These are phyloP conservation scores for Agrilus cyanescens DNA, from an alignment of 2,888 invertebrate genomes.

Conservation along the genomic window DNA sequence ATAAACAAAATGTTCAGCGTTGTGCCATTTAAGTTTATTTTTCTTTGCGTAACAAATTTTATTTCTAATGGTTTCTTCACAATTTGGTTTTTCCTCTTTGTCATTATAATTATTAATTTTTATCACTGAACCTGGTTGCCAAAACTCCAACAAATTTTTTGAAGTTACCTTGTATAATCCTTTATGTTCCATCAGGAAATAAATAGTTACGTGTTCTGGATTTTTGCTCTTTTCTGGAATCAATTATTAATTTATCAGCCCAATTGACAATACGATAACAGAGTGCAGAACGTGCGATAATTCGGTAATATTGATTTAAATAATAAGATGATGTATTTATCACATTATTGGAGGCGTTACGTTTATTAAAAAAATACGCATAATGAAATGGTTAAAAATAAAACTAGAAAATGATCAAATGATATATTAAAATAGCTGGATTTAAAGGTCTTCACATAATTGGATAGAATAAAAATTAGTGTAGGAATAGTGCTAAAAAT, in stretches of 20 bases:
- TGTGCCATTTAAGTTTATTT: constrained; percentile 53
- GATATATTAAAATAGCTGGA: no score
- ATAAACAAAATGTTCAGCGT: constrained; percentile 54
- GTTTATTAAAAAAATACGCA: no score
- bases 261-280: no score
- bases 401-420: no score
- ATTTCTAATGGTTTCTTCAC: constrained; percentile 54
- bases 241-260: constrained; percentile 2
- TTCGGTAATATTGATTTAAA: no score
- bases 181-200: constrained; percentile 49
- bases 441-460: no score
- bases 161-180: constrained; percentile 42
- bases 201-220: constrained; percentile 58
- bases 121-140: constrained; percentile 55
- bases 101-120: constrained; percentile 64
- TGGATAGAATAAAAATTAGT: no score
- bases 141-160: constrained; percentile 52
- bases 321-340: no score
- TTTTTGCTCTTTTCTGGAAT: constrained; percentile 59
- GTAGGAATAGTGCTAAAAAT: no score
- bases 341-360: no score
- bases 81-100: constrained; percentile 54
- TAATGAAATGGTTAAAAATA: no score
- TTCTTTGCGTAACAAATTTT: constrained; percentile 49
- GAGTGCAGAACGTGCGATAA: no score